Conservation (phyloP, 2,888 invertebrate species). For the Zaprionus obscuricornis region DNA sequence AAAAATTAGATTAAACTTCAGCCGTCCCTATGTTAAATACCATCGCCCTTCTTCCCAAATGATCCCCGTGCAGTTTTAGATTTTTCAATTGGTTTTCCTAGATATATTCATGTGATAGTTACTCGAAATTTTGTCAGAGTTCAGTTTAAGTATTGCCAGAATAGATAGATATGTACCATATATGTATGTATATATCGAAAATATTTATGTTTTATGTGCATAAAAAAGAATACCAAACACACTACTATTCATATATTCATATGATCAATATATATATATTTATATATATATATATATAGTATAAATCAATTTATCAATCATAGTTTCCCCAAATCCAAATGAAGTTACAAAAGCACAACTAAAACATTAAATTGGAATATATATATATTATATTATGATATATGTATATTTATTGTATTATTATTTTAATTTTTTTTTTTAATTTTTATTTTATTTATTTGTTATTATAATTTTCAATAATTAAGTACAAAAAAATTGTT, state of each 20-base stretch:
- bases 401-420: neutral
- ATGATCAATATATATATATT: constrained; percentile 5
- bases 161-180: neutral
- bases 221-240: neutral
- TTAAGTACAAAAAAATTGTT: neutral
- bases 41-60: neutral
- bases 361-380: constrained; percentile 18
- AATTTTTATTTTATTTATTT: neutral
- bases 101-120: constrained; percentile 57
- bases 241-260: constrained; percentile 8
- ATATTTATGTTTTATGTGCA: neutral
- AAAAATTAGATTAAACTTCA: constrained; percentile 25
- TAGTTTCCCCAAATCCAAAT: too few relatives aligned
- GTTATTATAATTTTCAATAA: neutral
- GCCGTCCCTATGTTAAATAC: constrained; percentile 27
- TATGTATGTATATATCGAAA: constrained; percentile 4
- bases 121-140: constrained; percentile 24
- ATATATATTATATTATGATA: constrained; percentile 1
- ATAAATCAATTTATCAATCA: neutral
- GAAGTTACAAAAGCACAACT: constrained; percentile 2
- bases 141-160: constrained; percentile 31
- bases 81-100: constrained; percentile 39
- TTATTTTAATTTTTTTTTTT: neutral
- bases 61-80: neutral
- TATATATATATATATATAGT: constrained; percentile 1